These are phyloP conservation scores for Cactoblastis cactorum DNA, from an alignment of 2,888 invertebrate genomes.

Conservation along the genomic window DNA sequence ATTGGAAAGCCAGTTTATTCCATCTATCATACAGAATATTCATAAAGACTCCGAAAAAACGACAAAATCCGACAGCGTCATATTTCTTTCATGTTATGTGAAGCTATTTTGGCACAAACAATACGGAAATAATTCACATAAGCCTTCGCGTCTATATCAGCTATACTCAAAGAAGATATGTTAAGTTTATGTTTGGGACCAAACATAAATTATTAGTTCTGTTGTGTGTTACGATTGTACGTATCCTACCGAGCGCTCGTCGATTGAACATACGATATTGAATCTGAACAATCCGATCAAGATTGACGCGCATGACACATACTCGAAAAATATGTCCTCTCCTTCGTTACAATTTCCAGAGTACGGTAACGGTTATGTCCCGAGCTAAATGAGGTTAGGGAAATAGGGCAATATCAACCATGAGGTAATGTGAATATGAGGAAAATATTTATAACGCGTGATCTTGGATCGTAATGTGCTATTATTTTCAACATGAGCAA, in stretches of 20 bases:
- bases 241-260: not conserved
- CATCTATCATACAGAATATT: conserved; percentile 5
- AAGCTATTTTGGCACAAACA: conserved; percentile 19
- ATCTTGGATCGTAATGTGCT: not conserved
- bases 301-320: conserved; percentile 13
- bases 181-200: not conserved
- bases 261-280: conserved; percentile 12
- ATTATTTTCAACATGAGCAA: not conserved
- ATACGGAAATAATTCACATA: conserved; percentile 19
- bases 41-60: not conserved
- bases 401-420: conserved; percentile 13
- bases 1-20: not conserved
- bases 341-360: conserved; percentile 9
- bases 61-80: conserved; percentile 1
- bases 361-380: conserved; percentile 11
- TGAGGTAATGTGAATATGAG: conserved; percentile 13
- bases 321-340: conserved; percentile 5
- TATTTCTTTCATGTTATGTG: conserved; percentile 3
- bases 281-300: conserved; percentile 9
- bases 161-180: not conserved
- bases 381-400: conserved; percentile 14
- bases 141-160: not conserved
- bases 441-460: conserved; percentile 7
- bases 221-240: conserved; percentile 9
- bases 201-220: conserved; percentile 12